Evolutionary conservation across 2,797 vertebrate genomes (phyloP).

Genomic region (Cetoscarus ocellatus): DNA sequence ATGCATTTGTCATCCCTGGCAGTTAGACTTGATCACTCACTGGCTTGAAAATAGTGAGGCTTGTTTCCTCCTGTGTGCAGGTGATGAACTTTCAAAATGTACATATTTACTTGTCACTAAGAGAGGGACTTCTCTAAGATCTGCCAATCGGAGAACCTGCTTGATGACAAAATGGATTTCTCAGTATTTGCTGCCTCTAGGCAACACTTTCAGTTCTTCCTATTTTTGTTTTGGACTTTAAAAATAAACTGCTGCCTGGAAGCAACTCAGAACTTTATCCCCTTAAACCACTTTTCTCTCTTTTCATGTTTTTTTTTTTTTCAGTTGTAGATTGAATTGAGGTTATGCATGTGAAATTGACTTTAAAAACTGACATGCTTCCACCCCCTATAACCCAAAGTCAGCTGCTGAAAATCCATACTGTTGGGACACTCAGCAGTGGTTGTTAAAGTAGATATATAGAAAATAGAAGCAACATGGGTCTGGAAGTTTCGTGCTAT

Average conservation of each 20-base stretch:
- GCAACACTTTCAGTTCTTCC: slow-evolving; percentile 31
- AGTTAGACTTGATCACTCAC: slow-evolving; percentile 34
- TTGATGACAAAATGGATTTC: slow-evolving; percentile 44
- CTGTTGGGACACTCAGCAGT: too few species aligned
- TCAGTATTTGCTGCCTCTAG: slow-evolving; percentile 44
- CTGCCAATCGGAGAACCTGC: slow-evolving; percentile 64
- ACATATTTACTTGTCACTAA: slow-evolving; percentile 69
- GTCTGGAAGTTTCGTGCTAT: too few species aligned
- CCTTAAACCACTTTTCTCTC: slow-evolving; percentile 12
- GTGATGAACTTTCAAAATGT: slow-evolving; percentile 65
- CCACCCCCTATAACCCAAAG: too few species aligned
- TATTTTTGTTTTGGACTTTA: slow-evolving; percentile 40
- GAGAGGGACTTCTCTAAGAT: slow-evolving; percentile 50
- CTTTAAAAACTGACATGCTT: too few species aligned
- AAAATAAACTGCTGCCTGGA: slow-evolving; percentile 53
- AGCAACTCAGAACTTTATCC: slow-evolving; percentile 24
- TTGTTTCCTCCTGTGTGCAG: slow-evolving; percentile 29
- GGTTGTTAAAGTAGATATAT: too few species aligned
- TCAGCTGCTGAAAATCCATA: too few species aligned
- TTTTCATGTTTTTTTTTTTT: slow-evolving; percentile 4
- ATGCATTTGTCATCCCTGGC: slow-evolving; percentile 39
- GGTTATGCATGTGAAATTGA: too few species aligned
- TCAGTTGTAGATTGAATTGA: too few species aligned
- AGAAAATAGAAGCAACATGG: too few species aligned
- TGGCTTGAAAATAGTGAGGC: slow-evolving; percentile 43